Percentiles rank a stretch among this genome's conserved stretches.
Conservation (phyloP, 2,113 vertebrate genomes). For the Catharus bicknelli region DNA sequence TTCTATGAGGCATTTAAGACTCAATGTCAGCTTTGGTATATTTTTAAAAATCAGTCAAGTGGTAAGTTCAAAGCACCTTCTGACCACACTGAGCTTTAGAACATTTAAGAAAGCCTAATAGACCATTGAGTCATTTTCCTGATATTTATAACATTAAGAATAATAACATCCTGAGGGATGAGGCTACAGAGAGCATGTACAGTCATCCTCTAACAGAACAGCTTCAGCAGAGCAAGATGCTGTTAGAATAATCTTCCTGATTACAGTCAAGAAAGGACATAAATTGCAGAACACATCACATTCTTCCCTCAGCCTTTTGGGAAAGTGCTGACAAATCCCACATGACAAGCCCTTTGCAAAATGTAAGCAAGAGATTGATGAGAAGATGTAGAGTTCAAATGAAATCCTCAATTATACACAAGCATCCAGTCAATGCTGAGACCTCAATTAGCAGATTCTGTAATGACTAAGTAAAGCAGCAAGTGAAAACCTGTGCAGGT, state of each 20-base stretch:
- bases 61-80: slow-evolving; percentile 23
- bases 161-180: slow-evolving; percentile 22
- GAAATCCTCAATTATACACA: neutral
- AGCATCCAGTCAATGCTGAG: neutral
- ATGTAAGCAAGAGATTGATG: neutral
- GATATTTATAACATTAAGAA: slow-evolving; percentile 46
- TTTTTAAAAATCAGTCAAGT: neutral
- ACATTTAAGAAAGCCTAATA: slow-evolving; percentile 9
- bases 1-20: neutral
- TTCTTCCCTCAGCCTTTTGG: neutral
- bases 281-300: neutral
- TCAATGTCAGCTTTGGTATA: neutral
- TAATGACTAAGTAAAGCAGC: neutral
- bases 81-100: neutral
- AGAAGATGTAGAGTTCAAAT: neutral
- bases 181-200: neutral
- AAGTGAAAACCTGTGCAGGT: neutral
- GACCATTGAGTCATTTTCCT: slow-evolving; percentile 28
- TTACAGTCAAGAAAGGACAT: neutral
- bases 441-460: neutral
- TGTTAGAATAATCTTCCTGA: slow-evolving; percentile 26
- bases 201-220: neutral
- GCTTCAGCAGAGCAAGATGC: neutral
- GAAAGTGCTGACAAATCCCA: neutral
- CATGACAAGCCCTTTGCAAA: neutral